phyloP scores from a whole-genome alignment of 92 coral and sea anemone species.

The Virgularia gustaviana region DNA sequence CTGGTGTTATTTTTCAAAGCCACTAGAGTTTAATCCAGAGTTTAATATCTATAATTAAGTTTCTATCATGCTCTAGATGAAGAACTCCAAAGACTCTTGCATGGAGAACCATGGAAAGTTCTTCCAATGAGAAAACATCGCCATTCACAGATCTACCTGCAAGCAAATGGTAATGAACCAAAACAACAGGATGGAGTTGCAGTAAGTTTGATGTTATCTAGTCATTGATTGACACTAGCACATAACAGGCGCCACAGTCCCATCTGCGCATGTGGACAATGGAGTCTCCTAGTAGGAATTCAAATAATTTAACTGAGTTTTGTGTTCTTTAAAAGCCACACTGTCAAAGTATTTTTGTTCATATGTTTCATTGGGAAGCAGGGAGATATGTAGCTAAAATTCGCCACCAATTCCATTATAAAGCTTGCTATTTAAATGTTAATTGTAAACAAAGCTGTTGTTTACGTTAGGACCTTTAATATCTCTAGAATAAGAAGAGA shows the following conservation, averaged over 20 bases:
- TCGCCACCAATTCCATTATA: no score
- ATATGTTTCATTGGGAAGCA: background rate
- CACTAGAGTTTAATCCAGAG: background rate
- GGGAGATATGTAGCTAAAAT: no score
- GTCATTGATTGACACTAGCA: background rate
- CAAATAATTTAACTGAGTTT: no score
- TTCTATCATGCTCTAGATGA: constrained; percentile 53
- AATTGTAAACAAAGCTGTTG: no score
- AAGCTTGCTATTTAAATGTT: no score
- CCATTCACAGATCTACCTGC: constrained; percentile 67
- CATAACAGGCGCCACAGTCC: background rate
- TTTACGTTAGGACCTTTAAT: no score
- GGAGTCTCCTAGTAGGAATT: no score
- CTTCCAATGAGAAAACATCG: constrained; percentile 87
- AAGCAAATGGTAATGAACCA: background rate
- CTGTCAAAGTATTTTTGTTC: no score
- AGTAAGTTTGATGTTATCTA: constrained; percentile 3
- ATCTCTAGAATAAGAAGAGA: no score
- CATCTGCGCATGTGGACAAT: background rate
- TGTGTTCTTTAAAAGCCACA: no score
- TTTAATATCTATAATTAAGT: background rate
- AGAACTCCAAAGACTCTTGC: constrained; percentile 72
- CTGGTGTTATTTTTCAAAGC: no score
- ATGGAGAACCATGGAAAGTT: constrained; percentile 81
- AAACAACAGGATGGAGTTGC: constrained; percentile 20